Evolutionary conservation across 2,113 vertebrate genomes (phyloP).

Genomic region (Gymnocephalus cernua): DNA sequence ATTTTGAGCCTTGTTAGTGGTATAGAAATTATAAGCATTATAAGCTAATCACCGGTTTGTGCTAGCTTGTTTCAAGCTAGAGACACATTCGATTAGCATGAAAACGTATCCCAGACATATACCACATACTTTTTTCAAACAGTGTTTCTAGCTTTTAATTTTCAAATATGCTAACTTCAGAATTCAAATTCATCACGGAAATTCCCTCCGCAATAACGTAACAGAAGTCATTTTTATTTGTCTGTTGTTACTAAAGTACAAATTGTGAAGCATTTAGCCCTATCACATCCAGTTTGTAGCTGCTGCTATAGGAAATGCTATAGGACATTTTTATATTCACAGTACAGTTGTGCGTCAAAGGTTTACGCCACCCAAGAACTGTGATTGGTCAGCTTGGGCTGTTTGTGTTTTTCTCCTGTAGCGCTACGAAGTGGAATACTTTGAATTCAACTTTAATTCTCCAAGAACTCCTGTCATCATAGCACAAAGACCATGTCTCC

Average conservation of each 20-base stretch:
- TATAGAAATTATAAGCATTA: no score
- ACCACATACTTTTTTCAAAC: no score
- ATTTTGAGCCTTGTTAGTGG: no score
- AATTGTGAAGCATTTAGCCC: slow-evolving; percentile 1
- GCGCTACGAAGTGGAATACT: no score
- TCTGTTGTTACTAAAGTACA: background rate
- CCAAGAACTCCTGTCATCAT: no score
- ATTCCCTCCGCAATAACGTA: background rate
- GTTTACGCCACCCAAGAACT: background rate
- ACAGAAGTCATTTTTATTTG: background rate
- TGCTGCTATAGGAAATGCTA: background rate
- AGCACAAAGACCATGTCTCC: no score
- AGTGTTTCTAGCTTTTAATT: background rate
- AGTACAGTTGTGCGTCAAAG: background rate
- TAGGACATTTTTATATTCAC: background rate
- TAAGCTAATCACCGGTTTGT: no score
- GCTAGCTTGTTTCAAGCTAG: no score
- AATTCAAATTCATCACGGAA: background rate
- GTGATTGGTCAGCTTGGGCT: background rate
- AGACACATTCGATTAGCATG: no score
- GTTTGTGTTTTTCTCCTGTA: background rate
- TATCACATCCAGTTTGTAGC: background rate
- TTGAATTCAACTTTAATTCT: no score
- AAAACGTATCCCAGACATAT: no score
- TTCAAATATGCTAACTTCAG: background rate